Base-by-base conservation (phyloP, 2,113 vertebrate species). In the Scartelaos histophorus region DNA sequence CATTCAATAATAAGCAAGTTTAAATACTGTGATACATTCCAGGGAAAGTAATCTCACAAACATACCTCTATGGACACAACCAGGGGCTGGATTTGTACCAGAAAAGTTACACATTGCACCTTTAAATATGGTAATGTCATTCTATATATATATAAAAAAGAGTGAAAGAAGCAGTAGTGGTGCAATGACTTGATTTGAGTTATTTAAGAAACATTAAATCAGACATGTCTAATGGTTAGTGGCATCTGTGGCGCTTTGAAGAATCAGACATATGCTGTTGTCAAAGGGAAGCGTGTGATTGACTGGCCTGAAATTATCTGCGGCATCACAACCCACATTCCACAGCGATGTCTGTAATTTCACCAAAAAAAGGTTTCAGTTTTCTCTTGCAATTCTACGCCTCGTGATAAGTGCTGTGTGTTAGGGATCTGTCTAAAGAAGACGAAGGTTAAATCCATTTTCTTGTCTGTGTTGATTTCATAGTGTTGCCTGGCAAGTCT, bases 391-490 rank as follows among this genome's bases (percentile, higher is more conserved):
- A 74, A 75, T 75, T 71, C 13, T 2, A 46, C 9, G 69, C 13
- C 51, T 53, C 65, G 3, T 62, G 29, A 61, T 19, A 13, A 19
- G 56, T 2, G 61, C 25, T 24, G 51, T 62, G 74, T 80, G 85
- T 91, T 88, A 87, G 74, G 86, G 79, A 84, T 66, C 82, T 78
- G 83, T 72, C 82, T 53, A 76, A 88, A 87, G 68, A 82, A 76
- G 75, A 83, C 69, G 87, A 88, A 88, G 89, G 89, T 88, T 91
- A 90, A 92, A 92, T 82, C 91, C 90, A 90, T 92, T 92, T 90
- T 87, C 87, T 80, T 74, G 80, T 89, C 87, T 68, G 80, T 81
- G 82, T 85, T 90, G 89, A 90, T 92, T 90, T 86, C 68, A 77
- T 7, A 38, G 35, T 2, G 38, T 43, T 43, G 38, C 38, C 38